A percentile compares a stretch with the other conserved stretches of the same genome.
phyloP scores from a whole-genome alignment of 2,797 vertebrate genomes.

The Scleropages formosus region DNA sequence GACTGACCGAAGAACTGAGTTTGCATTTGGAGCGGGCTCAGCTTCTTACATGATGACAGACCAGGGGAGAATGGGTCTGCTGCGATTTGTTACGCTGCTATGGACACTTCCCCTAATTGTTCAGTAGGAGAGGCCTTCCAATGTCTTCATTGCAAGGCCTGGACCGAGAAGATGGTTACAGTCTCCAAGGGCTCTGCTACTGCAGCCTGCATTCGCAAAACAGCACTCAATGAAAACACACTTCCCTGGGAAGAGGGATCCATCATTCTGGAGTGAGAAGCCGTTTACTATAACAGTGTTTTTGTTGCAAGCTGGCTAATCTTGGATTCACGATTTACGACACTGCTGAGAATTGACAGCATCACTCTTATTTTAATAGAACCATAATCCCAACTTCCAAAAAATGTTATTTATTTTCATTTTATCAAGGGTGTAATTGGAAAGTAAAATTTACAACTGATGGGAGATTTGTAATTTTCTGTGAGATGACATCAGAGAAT shows the following conservation, averaged over 20 bases:
- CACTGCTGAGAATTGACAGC: constrained; percentile 33
- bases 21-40: background rate
- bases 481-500: background rate
- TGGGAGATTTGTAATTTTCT: background rate
- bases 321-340: constrained; percentile 17
- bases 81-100: background rate
- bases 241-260: background rate
- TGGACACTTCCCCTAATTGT: constrained; percentile 16
- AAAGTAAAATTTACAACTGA: background rate
- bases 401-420: constrained; percentile 17
- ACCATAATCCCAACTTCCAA: background rate
- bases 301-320: constrained; percentile 36
- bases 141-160: constrained; percentile 6
- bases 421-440: background rate
- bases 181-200: constrained; percentile 1
- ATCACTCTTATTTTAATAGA: constrained; percentile 5
- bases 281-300: constrained; percentile 33
- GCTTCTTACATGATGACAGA: background rate
- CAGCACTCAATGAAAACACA: background rate
- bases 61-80: background rate
- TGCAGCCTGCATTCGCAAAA: background rate
- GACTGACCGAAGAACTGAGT: constrained; percentile 7
- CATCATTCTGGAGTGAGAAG: constrained; percentile 20
- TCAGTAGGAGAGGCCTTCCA: constrained; percentile 1
- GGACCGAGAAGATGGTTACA: constrained; percentile 1